Evolutionary conservation across 2,113 vertebrate genomes (phyloP), one percentile per base, ranked within the genome.

Genomic region (Aptenodytes forsteri): DNA sequence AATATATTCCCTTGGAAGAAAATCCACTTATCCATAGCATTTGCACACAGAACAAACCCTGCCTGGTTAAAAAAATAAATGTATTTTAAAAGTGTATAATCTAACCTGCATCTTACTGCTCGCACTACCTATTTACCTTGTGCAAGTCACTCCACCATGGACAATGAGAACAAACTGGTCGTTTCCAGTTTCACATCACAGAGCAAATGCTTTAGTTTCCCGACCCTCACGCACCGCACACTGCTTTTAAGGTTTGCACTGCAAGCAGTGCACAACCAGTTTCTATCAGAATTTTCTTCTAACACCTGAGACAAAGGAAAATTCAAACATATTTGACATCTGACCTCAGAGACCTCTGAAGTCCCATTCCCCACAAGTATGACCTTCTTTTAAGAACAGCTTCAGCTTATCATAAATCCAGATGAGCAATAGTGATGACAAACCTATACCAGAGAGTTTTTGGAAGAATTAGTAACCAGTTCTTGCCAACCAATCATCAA

Each of bases 371-470:
- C 16, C 18, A 7, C 34, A 83, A 82, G 34, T 30, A 66, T 9
- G 16, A 72, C 22, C 16, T 55, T 69, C 59, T 88, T 80, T 59
- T n/a, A 84, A 83, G 67, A 87, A 87, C 20, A 77, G 42, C 23
- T 95, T 56, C 59, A 82, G 40, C 54, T 95, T 85, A 86, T 58
- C 32, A 96, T 87, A 97, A 95, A 93, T 49, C 42, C 62, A 77
- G 62, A 94, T 93, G 84, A 96, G 59, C 77, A 96, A 95, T 0
- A 58, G n/a, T 8, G 32, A 87, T 91, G 81, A 95, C 70, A 97
- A 96, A 76, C 32, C 34, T 49, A 69, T 5, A 76, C 34, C 49
- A 80, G 36, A 61, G 66, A 59, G 56, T 58, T 93, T 95, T 85
- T 26, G 3, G 66, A 89, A 91, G 52, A 72, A 80, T 80, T 66